A percentile compares a stretch with the other conserved stretches of the same genome.
Conservation (phyloP, 1,140 invertebrate species). For the Rhynchophorus ferrugineus region DNA sequence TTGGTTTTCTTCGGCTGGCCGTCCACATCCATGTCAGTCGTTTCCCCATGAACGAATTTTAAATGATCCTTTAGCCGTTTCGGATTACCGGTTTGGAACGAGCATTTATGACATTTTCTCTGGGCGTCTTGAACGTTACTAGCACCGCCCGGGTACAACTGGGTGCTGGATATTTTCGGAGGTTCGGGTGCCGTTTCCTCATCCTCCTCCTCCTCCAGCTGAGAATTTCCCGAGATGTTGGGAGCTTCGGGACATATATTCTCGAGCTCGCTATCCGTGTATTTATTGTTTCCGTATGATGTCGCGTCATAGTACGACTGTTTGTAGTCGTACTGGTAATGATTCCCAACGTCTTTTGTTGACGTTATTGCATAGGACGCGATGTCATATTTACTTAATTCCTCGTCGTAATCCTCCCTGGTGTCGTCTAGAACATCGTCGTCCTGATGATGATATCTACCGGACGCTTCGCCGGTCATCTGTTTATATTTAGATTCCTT, state of each 20-base stretch:
- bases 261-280: not conserved
- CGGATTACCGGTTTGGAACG: constrained; percentile 19
- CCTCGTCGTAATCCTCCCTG: not conserved
- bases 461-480: not conserved
- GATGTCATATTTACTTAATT: not conserved
- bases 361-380: not conserved
- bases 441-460: not conserved
- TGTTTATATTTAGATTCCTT: constrained; percentile 1
- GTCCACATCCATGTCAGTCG: not conserved
- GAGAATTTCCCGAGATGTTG: not conserved
- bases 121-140: not conserved
- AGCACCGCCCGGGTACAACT: not conserved
- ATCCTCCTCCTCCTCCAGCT: not conserved
- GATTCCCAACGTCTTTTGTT: not conserved
- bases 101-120: constrained; percentile 17
- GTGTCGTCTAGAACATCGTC: not conserved
- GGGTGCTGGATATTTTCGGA: not conserved
- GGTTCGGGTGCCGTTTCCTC: not conserved
- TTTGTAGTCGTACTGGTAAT: not conserved
- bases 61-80: constrained; percentile 23
- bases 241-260: constrained; percentile 9
- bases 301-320: not conserved
- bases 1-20: not conserved
- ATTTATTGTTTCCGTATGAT: not conserved
- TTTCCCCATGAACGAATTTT: constrained; percentile 19